Evolutionary conservation across 2,113 vertebrate species (phyloP).

Genomic region (Caranx ignobilis): DNA sequence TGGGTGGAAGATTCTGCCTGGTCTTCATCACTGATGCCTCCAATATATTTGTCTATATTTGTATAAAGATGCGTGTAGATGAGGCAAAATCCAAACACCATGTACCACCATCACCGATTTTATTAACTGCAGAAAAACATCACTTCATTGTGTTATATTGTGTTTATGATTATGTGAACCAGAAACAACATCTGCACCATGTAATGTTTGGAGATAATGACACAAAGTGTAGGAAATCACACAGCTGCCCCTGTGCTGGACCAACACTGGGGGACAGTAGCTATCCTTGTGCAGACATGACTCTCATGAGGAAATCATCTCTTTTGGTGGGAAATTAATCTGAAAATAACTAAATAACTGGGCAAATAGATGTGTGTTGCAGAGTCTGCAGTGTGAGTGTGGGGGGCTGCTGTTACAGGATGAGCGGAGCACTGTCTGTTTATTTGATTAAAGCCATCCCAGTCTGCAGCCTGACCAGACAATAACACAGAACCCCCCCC

Average conservation of each 20-base stretch:
- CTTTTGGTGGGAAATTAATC: neutral
- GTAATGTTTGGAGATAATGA: too few species aligned
- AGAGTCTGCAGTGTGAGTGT: neutral
- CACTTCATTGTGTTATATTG: too few species aligned
- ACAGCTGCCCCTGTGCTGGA: too few species aligned
- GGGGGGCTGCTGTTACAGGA: neutral
- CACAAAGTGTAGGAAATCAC: too few species aligned
- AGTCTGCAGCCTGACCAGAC: constrained; percentile 24
- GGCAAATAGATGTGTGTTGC: neutral
- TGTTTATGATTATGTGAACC: too few species aligned
- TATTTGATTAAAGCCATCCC: constrained; percentile 30
- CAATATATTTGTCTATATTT: neutral
- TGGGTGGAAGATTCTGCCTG: neutral
- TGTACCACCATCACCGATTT: too few species aligned
- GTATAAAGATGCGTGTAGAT: neutral
- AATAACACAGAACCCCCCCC: constrained; percentile 32
- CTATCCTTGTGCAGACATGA: neutral
- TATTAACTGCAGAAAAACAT: too few species aligned
- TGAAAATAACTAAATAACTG: too few species aligned
- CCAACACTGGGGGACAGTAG: too few species aligned
- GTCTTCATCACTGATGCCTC: too few species aligned
- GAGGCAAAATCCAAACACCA: too few species aligned
- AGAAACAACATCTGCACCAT: too few species aligned
- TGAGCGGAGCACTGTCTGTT: neutral
- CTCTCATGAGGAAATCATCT: neutral